Evolutionary conservation across 2,888 invertebrate genomes (phyloP).

Genomic region (Apantesis nais): DNA sequence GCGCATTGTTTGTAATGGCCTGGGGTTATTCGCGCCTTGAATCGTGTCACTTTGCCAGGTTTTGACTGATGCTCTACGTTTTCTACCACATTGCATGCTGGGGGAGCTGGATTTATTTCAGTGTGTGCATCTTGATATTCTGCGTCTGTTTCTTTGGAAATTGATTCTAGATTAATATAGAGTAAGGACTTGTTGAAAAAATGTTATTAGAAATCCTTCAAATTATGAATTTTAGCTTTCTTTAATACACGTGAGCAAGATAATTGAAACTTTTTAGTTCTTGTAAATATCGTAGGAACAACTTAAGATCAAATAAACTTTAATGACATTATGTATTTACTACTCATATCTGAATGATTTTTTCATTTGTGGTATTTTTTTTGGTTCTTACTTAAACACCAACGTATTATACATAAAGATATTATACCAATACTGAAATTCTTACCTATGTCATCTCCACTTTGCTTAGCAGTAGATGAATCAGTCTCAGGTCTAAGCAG

Average conservation of each 20-base stretch:
- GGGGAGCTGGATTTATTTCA: constrained; percentile 54
- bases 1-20: constrained; percentile 66
- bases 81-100: constrained; percentile 60
- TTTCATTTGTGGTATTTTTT: not conserved
- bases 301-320: not conserved
- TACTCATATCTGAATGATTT: not conserved
- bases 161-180: not conserved
- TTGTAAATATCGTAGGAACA: not conserved
- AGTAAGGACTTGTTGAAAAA: not conserved
- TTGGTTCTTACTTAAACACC: not conserved
- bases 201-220: not conserved
- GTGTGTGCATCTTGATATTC: constrained; percentile 74
- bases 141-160: constrained; percentile 70
- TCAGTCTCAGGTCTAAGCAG: constrained; percentile 55
- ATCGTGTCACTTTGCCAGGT: constrained; percentile 73
- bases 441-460: constrained; percentile 68
- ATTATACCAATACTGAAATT: not conserved
- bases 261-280: not conserved
- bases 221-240: not conserved
- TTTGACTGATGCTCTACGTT: constrained; percentile 60
- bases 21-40: constrained; percentile 74
- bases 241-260: not conserved
- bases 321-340: not conserved
- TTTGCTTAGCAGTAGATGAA: constrained; percentile 50
- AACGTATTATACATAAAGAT: not conserved